phyloP scores from a whole-genome alignment of 2,113 vertebrate genomes.

The Gallinago undulata region DNA sequence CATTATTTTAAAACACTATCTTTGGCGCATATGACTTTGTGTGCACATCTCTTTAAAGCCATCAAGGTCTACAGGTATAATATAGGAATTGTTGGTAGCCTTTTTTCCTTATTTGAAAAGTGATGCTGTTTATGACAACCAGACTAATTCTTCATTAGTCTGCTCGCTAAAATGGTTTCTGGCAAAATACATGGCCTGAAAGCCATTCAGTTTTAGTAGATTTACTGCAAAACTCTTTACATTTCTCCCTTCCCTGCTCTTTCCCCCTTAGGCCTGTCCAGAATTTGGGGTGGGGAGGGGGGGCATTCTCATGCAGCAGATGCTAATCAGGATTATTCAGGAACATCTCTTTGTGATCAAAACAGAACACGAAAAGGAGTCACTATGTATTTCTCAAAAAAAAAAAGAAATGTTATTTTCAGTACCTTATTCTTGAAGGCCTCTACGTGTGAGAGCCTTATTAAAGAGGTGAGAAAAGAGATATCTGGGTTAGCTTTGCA shows the following conservation, averaged over 20 bases:
- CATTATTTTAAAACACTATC: conserved; percentile 10
- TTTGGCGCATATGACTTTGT: background rate
- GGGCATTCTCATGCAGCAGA: background rate
- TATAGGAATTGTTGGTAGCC: background rate
- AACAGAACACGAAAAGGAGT: background rate
- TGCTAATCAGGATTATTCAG: background rate
- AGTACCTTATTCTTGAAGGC: background rate
- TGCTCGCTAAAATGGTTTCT: background rate
- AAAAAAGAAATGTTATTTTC: background rate
- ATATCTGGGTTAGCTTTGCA: background rate
- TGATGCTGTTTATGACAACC: background rate
- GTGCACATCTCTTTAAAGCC: background rate
- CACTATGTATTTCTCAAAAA: background rate
- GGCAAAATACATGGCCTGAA: background rate
- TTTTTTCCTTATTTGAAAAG: background rate
- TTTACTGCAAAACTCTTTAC: background rate
- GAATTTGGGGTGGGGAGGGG: background rate
- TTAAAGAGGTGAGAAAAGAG: background rate
- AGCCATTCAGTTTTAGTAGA: background rate
- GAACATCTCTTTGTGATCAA: background rate
- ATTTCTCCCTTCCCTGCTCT: accelerated
- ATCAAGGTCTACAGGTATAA: background rate
- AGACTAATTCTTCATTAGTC: conserved; percentile 2
- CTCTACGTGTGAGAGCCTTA: background rate
- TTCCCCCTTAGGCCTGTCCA: background rate